phyloP scores from a whole-genome alignment of 2,797 vertebrate species.

The Vultur gryphus region DNA sequence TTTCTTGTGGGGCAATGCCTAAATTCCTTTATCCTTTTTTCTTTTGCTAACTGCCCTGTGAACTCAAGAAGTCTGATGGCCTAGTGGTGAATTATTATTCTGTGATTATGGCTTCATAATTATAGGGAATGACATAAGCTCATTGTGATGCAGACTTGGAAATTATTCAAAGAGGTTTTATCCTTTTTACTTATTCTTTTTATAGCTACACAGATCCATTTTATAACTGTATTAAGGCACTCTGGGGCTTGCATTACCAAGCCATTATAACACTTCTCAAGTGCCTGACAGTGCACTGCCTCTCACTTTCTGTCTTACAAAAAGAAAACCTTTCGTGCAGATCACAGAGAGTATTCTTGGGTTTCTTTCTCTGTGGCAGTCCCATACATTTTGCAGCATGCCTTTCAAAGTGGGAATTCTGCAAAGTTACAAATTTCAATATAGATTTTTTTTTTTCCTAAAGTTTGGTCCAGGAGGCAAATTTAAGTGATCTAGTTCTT shows the following conservation, averaged over 20 bases:
- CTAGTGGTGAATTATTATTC: slow-evolving; percentile 28
- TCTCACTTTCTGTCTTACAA: neutral
- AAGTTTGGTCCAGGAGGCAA: neutral
- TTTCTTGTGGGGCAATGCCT: neutral
- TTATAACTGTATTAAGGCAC: neutral
- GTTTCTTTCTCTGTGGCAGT: neutral
- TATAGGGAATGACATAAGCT: neutral
- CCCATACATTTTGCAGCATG: neutral
- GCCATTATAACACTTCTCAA: neutral
- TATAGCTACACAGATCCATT: neutral
- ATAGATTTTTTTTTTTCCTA: neutral
- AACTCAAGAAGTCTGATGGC: neutral
- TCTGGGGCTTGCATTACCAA: neutral
- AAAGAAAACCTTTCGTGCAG: neutral
- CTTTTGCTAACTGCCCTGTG: neutral
- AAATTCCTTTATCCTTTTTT: neutral
- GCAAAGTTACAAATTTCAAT: neutral
- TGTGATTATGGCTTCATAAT: neutral
- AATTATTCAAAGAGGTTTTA: slow-evolving; percentile 3
- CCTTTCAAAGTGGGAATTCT: neutral
- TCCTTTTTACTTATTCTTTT: slow-evolving; percentile 33
- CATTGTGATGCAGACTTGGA: slow-evolving; percentile 4
- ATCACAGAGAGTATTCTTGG: neutral
- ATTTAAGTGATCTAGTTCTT: neutral
- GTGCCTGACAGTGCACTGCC: neutral